Base-by-base conservation (phyloP, 2,797 vertebrate species). In the Gorsachius magnificus region DNA sequence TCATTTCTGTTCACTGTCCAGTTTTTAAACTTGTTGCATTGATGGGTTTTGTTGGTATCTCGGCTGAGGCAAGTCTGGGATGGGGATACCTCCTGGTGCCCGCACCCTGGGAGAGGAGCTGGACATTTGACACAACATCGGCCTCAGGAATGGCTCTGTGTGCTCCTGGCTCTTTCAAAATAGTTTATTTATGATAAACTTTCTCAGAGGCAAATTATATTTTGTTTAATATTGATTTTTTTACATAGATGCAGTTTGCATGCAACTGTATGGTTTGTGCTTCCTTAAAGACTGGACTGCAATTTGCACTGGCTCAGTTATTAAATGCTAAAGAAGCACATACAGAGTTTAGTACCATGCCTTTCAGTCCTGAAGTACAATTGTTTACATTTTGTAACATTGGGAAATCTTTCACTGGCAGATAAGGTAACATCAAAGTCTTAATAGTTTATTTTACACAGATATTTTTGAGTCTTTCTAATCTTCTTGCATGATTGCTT, bases 391-490 rank as follows among this genome's bases (percentile, higher is more conserved):
- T 54, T 35, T 69, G 54, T 43, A 69, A 80, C 18, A 12, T 83
- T 72, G 60, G 46, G 80, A 82, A 86, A 61, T 45, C 50, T 80
- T 91, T 33, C 33, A 7, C 56, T 80, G 64, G 38, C 56, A 86
- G 83, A 88, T 77, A 90, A 88, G 54, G 79, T 43, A 78, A 85
- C 89, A 90, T 90, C 86, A 83, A 93, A 93, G 86, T 70, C 24
- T 69, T 22, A 36, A n/a, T 2, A 33, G 69, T 92, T 95, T 83
- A 83, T 94, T 93, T 93, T 88, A 88, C 68, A 36, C 38, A 46
- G 82, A 19, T 75, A 61, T 76, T 91, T 91, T 64, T 43, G 68
- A 91, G 71, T n/a, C 88, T 82, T 48, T 60, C 66, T 93, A 78
- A 84, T 91, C 86, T 81, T 69, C 78, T 43, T 77, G 65, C 51